These are phyloP conservation scores for Drosophila auraria DNA, from an alignment of 1,140 invertebrate species.

Conservation along the genomic window DNA sequence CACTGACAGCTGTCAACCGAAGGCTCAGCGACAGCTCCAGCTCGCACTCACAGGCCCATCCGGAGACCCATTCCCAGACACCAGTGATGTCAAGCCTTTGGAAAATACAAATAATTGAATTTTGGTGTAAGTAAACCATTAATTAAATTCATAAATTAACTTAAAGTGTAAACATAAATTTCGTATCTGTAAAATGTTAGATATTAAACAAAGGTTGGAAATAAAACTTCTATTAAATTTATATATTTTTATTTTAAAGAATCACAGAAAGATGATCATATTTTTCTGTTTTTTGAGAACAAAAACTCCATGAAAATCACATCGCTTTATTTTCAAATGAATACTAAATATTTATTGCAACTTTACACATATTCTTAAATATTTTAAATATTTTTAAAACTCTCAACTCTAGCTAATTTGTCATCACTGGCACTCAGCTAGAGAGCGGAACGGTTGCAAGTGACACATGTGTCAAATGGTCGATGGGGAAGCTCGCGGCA, in stretches of 20 bases:
- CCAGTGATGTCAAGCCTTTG: conserved; percentile 6
- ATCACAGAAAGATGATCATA: background rate
- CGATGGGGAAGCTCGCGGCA: conserved; percentile 58
- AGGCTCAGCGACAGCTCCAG: conserved; percentile 51
- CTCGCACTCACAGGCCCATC: conserved; percentile 34
- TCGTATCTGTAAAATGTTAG: no score
- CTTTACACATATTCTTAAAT: rapidly evolving
- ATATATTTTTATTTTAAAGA: background rate
- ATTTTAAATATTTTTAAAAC: background rate
- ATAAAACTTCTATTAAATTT: background rate
- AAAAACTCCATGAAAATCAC: no score
- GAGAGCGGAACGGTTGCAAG: conserved; percentile 69
- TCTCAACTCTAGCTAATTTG: background rate
- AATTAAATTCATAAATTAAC: background rate
- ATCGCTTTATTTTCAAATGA: no score
- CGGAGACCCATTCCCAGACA: conserved; percentile 15
- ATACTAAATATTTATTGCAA: background rate
- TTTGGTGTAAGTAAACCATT: background rate
- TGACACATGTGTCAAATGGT: conserved; percentile 83
- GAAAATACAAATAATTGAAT: background rate
- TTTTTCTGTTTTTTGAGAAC: no score
- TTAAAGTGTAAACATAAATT: background rate
- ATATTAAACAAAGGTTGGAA: no score
- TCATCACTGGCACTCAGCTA: conserved; percentile 25
- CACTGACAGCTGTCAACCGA: conserved; percentile 81